Evolutionary conservation across 2,113 vertebrate species (phyloP).

Genomic region (Chloropsis cyanopogon): DNA sequence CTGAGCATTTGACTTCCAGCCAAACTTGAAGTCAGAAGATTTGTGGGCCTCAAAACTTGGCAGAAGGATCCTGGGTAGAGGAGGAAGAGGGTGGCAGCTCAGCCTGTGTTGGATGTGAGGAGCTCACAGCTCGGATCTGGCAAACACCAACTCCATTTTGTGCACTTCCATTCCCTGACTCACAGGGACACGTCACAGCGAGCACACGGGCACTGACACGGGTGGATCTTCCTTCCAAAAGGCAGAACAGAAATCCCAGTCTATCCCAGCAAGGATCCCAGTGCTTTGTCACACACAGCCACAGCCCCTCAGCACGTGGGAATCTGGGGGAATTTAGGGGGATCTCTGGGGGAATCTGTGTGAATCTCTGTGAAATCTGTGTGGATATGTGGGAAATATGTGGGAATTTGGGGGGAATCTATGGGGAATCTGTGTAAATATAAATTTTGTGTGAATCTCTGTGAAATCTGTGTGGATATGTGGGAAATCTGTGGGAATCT

Average conservation of each 20-base stretch:
- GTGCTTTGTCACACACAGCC: rapidly evolving
- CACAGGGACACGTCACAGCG: rapidly evolving
- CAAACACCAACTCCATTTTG: not conserved
- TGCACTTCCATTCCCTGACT: not conserved
- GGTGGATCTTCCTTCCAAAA: rapidly evolving
- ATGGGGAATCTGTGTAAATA: not conserved
- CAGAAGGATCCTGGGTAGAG: not conserved
- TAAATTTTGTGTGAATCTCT: not conserved
- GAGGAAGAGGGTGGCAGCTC: not conserved
- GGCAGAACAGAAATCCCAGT: not conserved
- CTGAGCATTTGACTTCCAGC: not conserved
- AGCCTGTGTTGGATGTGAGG: not conserved
- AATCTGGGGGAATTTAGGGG: not conserved
- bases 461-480: not conserved
- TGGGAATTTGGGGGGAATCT: not conserved
- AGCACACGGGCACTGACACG: rapidly evolving
- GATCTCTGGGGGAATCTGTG: no score
- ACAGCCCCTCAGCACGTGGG: not conserved
- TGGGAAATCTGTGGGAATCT: not conserved
- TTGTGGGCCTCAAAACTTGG: not conserved
- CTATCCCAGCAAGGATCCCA: not conserved
- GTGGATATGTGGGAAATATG: not conserved
- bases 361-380: not conserved
- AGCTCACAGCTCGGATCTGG: not conserved
- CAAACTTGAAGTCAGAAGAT: not conserved